A percentile compares a stretch with the other conserved stretches of the same genome.
phyloP scores from a whole-genome alignment of 2,888 invertebrate genomes.

The Eustalomyia histrio region DNA sequence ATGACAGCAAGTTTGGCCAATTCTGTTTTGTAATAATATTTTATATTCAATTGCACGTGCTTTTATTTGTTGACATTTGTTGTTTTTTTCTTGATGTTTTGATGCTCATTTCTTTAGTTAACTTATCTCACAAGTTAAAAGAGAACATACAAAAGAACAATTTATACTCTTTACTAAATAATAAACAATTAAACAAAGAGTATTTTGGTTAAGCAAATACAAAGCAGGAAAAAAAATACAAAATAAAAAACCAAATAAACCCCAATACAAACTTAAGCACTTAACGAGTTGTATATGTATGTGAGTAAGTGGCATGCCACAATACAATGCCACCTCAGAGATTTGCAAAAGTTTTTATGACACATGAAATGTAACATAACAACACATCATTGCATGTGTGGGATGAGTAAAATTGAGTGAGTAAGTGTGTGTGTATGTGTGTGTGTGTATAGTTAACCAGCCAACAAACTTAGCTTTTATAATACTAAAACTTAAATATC shows the following conservation, averaged over 20 bases:
- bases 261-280: slow-evolving; percentile 62
- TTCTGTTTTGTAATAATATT: no score
- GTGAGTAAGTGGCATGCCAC: slow-evolving; percentile 66
- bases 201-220: slow-evolving; percentile 38
- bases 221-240: slow-evolving; percentile 20
- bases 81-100: slow-evolving; percentile 10
- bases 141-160: slow-evolving; percentile 34
- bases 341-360: slow-evolving; percentile 66
- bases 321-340: slow-evolving; percentile 64
- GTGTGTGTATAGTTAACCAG: slow-evolving; percentile 15
- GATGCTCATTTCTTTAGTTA: background rate
- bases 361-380: slow-evolving; percentile 62
- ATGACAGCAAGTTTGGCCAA: no score
- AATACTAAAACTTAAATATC: slow-evolving; percentile 29
- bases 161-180: slow-evolving; percentile 48
- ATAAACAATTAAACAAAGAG: slow-evolving; percentile 57
- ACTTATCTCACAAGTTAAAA: slow-evolving; percentile 9
- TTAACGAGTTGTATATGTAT: slow-evolving; percentile 65
- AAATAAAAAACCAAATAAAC: slow-evolving; percentile 4
- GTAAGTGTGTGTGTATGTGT: slow-evolving; percentile 63
- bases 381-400: slow-evolving; percentile 46
- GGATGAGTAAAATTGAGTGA: background rate
- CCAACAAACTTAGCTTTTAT: slow-evolving; percentile 47
- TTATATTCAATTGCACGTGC: slow-evolving; percentile 28
- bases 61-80: slow-evolving; percentile 23